Percentiles rank a stretch among this genome's conserved stretches.
phyloP scores from a whole-genome alignment of 2,113 vertebrate genomes.

The Balaenoptera acutorostrata region DNA sequence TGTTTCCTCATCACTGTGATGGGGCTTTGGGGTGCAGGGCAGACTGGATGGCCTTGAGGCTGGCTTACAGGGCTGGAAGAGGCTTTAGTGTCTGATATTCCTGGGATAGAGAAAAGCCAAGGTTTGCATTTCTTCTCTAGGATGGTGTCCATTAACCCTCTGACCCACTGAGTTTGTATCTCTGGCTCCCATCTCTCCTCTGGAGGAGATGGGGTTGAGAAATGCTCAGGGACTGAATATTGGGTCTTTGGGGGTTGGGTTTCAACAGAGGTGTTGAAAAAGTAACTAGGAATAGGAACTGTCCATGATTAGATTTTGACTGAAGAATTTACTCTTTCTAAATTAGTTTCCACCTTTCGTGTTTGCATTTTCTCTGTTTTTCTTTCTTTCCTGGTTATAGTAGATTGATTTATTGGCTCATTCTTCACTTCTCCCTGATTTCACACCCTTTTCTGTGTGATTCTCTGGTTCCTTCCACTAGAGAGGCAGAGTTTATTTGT shows the following conservation, averaged over 20 bases:
- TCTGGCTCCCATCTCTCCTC: neutral
- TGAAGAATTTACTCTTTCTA: neutral
- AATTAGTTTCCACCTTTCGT: neutral
- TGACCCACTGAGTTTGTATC: neutral
- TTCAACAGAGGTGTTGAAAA: neutral
- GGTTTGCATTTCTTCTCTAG: neutral
- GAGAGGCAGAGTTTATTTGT: neutral
- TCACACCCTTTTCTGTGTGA: neutral
- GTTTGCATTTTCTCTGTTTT: neutral
- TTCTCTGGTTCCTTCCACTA: neutral
- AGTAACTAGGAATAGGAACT: neutral
- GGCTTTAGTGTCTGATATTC: neutral
- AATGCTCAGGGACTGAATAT: neutral
- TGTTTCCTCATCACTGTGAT: neutral
- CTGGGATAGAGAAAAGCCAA: neutral
- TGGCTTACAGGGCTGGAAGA: neutral
- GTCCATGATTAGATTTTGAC: neutral
- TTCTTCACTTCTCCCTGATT: neutral
- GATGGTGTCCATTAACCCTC: neutral
- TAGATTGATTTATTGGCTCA: neutral
- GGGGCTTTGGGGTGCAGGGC: neutral
- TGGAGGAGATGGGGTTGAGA: neutral
- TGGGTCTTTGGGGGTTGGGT: neutral
- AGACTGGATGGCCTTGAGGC: neutral
- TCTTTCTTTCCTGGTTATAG: neutral